These are phyloP conservation scores for Sacculina carcini DNA, from an alignment of 2,888 invertebrate species.

Conservation along the genomic window DNA sequence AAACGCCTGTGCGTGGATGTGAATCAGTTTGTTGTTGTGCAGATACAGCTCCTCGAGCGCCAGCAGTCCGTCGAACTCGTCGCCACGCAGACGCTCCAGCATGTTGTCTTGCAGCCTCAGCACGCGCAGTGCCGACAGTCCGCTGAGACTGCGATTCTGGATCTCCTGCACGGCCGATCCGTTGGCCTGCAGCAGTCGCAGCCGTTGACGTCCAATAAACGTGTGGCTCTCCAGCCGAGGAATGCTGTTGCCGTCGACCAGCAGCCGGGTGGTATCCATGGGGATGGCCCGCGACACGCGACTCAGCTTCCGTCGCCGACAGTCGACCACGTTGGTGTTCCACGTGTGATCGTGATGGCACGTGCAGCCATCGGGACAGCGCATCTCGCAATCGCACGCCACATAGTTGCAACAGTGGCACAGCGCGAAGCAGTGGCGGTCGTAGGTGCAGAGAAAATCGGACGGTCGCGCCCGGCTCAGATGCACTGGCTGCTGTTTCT, in stretches of 20 bases:
- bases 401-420: slow-evolving; percentile 93
- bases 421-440: slow-evolving; percentile 72
- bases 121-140: slow-evolving; percentile 44
- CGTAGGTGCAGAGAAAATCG: slow-evolving; percentile 73
- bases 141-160: slow-evolving; percentile 72
- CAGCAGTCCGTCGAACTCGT: slow-evolving; percentile 53
- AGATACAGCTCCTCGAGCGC: slow-evolving; percentile 60
- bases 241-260: slow-evolving; percentile 73
- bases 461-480: too few species aligned
- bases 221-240: slow-evolving; percentile 61
- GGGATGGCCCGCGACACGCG: slow-evolving; percentile 61
- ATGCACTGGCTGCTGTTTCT: too few species aligned
- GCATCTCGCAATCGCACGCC: slow-evolving; percentile 92
- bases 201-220: slow-evolving; percentile 70
- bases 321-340: slow-evolving; percentile 77
- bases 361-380: slow-evolving; percentile 73
- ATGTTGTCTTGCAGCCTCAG: slow-evolving; percentile 68
- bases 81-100: slow-evolving; percentile 48
- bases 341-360: slow-evolving; percentile 85
- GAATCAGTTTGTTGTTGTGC: slow-evolving; percentile 54
- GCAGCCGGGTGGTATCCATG: slow-evolving; percentile 85
- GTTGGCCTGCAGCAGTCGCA: slow-evolving; percentile 62
- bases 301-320: slow-evolving; percentile 50
- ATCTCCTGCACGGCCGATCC: slow-evolving; percentile 59
- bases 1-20: slow-evolving; percentile 63